phyloP scores from a whole-genome alignment of 2,888 invertebrate genomes.

The Teleiodes luculella region DNA sequence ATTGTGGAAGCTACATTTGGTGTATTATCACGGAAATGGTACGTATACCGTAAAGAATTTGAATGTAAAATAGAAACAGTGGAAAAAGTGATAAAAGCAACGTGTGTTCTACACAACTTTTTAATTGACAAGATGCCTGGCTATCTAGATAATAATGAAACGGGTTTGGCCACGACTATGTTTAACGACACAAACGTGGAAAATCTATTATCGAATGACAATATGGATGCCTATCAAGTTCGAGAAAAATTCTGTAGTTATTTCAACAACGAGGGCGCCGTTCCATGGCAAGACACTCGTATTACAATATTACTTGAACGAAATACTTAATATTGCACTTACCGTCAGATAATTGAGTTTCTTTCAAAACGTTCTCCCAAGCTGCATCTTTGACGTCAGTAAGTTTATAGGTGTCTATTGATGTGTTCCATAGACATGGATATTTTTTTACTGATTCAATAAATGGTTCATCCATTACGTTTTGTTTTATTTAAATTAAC shows the following conservation, averaged over 20 bases:
- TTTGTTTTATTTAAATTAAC: too few species aligned
- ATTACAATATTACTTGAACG: too few species aligned
- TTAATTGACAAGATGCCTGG: not conserved
- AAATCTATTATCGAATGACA: too few species aligned
- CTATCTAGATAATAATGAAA: not conserved
- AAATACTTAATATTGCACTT: too few species aligned
- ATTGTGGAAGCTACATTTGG: slow-evolving; percentile 21
- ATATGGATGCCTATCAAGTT: not conserved
- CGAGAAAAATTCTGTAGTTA: not conserved
- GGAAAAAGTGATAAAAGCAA: slow-evolving; percentile 25
- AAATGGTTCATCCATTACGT: not conserved
- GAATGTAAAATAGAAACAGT: slow-evolving; percentile 14
- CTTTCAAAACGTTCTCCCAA: too few species aligned
- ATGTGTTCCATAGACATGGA: not conserved
- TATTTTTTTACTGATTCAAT: not conserved
- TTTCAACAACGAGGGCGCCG: not conserved
- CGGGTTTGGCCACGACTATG: not conserved
- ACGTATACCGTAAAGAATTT: slow-evolving; percentile 25
- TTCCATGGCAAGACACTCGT: too few species aligned
- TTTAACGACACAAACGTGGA: not conserved
- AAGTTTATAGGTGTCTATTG: not conserved
- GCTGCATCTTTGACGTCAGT: not conserved
- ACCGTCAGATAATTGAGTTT: too few species aligned
- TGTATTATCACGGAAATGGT: slow-evolving; percentile 24
- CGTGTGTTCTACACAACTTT: slow-evolving; percentile 7